Conservation (phyloP, 2,888 invertebrate genomes). For the Caenorhabditis sp. region DNA sequence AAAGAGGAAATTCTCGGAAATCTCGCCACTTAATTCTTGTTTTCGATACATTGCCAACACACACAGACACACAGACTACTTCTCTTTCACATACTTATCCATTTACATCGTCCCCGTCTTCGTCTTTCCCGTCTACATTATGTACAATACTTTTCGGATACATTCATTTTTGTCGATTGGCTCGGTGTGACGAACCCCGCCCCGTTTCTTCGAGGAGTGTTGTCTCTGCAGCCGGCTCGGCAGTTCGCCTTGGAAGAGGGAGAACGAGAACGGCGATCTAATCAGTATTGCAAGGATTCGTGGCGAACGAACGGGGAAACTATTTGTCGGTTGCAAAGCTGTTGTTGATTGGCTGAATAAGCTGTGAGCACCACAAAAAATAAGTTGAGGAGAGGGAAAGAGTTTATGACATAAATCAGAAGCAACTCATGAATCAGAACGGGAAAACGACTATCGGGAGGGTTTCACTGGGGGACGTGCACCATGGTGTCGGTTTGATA, state of each 20-base stretch:
- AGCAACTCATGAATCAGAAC: constrained; percentile 12
- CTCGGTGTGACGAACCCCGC: constrained; percentile 34
- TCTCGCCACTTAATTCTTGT: constrained; percentile 63
- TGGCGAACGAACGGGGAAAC: constrained; percentile 38
- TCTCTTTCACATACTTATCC: constrained; percentile 54
- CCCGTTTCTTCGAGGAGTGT: constrained; percentile 23
- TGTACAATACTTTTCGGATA: constrained; percentile 55
- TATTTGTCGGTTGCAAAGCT: constrained; percentile 40
- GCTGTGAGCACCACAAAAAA: constrained; percentile 36
- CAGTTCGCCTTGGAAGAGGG: background rate
- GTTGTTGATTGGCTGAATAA: constrained; percentile 45
- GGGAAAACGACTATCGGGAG: background rate
- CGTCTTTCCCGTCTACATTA: constrained; percentile 13
- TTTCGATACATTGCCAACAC: constrained; percentile 48
- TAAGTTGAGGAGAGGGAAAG: too few relatives aligned
- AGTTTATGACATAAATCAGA: constrained; percentile 9
- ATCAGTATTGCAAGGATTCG: constrained; percentile 59
- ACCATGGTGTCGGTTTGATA: too few relatives aligned
- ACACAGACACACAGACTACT: too few relatives aligned
- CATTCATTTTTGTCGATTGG: constrained; percentile 34
- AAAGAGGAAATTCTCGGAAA: constrained; percentile 50
- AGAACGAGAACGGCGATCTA: constrained; percentile 37
- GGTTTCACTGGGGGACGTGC: too few relatives aligned
- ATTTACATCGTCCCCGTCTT: constrained; percentile 28
- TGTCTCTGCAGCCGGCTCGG: constrained; percentile 23